Conservation (phyloP, 1,140 invertebrate species). For the Mactra quadrangularis region DNA sequence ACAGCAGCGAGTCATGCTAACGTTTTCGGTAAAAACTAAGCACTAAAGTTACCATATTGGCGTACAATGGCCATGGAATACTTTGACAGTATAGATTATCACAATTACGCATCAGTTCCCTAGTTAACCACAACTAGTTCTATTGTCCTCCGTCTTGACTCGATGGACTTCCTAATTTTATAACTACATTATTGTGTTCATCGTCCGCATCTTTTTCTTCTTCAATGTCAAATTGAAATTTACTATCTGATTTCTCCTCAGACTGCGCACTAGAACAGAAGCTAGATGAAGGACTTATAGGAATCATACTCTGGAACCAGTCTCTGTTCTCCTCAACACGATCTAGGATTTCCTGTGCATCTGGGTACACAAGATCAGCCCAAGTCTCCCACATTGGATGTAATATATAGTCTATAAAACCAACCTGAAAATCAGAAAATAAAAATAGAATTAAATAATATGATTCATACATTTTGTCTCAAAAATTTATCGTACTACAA, state of each 20-base stretch:
- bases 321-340: conserved; percentile 99
- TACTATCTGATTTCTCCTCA: conserved; percentile 78
- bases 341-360: conserved; percentile 98
- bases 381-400: conserved; percentile 99
- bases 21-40: not conserved
- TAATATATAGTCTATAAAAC: conserved; percentile 99
- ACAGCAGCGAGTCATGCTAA: not conserved
- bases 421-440: conserved; percentile 88
- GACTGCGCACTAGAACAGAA: conserved; percentile 74
- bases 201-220: conserved; percentile 70
- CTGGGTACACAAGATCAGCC: conserved; percentile 99
- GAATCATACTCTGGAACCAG: conserved; percentile 93
- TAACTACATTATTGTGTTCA: conserved; percentile 28
- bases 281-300: conserved; percentile 85
- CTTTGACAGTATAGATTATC: conserved; percentile 25
- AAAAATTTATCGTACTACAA: too few species aligned
- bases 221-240: conserved; percentile 78
- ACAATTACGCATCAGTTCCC: conserved; percentile 4
- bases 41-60: conserved; percentile 12
- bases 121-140: not conserved
- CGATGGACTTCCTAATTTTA: conserved; percentile 30
- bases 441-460: not conserved
- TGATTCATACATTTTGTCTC: not conserved
- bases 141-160: conserved; percentile 1
- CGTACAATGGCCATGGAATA: conserved; percentile 20